phyloP scores from a whole-genome alignment of 2,888 invertebrate genomes.

The Anthoptus insignis region DNA sequence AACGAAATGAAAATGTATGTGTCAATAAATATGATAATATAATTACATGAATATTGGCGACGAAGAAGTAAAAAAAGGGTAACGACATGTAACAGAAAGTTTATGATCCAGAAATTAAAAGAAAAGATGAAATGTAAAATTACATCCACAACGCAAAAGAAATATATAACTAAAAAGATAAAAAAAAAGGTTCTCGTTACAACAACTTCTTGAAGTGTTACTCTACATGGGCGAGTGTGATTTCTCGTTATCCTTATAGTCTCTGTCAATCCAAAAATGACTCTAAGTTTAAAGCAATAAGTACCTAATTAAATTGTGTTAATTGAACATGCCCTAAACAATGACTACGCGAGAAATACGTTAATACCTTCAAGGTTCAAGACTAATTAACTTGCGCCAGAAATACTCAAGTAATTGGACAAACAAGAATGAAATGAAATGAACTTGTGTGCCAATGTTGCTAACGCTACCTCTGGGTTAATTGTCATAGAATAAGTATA shows the following conservation, averaged over 20 bases:
- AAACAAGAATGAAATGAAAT: constrained; percentile 14
- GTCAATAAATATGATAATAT: not conserved
- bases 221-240: too few relatives aligned
- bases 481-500: not conserved
- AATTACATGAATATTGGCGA: not conserved
- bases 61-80: too few relatives aligned
- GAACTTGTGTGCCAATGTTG: not conserved
- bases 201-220: too few relatives aligned
- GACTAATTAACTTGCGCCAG: constrained; percentile 21
- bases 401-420: constrained; percentile 13
- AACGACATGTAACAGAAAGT: too few relatives aligned
- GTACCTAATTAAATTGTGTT: not conserved
- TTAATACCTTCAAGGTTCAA: constrained; percentile 21
- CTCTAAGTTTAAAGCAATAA: too few relatives aligned
- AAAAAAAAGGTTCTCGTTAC: too few relatives aligned
- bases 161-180: too few relatives aligned
- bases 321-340: not conserved
- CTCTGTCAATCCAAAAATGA: too few relatives aligned
- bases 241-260: too few relatives aligned
- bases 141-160: too few relatives aligned
- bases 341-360: not conserved
- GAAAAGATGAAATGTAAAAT: too few relatives aligned
- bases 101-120: too few relatives aligned
- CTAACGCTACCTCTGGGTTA: not conserved
- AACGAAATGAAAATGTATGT: not conserved